Conservation (phyloP, 2,888 invertebrate genomes). For the Drosophila ustulata region DNA sequence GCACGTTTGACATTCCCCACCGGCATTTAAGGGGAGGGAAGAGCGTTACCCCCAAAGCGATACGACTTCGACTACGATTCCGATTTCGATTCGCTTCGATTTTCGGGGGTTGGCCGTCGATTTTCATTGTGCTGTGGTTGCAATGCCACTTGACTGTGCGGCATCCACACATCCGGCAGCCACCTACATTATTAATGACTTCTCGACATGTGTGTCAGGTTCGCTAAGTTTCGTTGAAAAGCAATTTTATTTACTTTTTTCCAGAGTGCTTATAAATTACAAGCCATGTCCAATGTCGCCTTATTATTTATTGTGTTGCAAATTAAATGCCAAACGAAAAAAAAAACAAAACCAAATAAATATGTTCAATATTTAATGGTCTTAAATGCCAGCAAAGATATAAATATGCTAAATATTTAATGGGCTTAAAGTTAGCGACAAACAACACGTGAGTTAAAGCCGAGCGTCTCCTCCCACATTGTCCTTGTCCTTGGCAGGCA, state of each 20-base stretch:
- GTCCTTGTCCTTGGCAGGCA: slow-evolving; percentile 77
- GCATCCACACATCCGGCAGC: slow-evolving; percentile 46
- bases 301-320: slow-evolving; percentile 76
- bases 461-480: slow-evolving; percentile 49
- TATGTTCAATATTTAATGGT: slow-evolving; percentile 73
- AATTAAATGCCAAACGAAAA: slow-evolving; percentile 68
- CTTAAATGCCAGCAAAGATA: slow-evolving; percentile 36
- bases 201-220: slow-evolving; percentile 79
- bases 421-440: slow-evolving; percentile 47
- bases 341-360: slow-evolving; percentile 36
- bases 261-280: slow-evolving; percentile 68
- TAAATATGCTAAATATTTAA: slow-evolving; percentile 75
- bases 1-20: slow-evolving; percentile 74
- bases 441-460: slow-evolving; percentile 42
- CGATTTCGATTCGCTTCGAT: slow-evolving; percentile 23
- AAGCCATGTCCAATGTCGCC: slow-evolving; percentile 24
- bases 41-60: not conserved
- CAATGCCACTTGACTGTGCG: slow-evolving; percentile 49
- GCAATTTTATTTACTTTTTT: slow-evolving; percentile 75
- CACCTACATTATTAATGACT: slow-evolving; percentile 79
- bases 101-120: slow-evolving; percentile 47
- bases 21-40: slow-evolving; percentile 1
- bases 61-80: not conserved
- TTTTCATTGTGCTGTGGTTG: slow-evolving; percentile 57
- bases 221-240: slow-evolving; percentile 73